phyloP scores from a whole-genome alignment of 1,140 invertebrate species.

The Ooceraea biroi region DNA sequence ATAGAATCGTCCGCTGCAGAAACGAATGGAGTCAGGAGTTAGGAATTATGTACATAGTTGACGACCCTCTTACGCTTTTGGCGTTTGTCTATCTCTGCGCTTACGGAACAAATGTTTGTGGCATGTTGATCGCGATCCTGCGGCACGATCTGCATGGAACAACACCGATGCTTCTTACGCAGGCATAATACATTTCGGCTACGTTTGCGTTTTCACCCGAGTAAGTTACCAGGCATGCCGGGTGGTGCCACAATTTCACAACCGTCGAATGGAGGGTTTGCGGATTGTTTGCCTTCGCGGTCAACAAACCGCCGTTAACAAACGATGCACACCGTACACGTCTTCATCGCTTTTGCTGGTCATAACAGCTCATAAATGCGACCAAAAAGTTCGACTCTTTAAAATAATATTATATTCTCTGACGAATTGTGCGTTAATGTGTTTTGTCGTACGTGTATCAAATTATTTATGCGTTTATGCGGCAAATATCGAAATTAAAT shows the following conservation, averaged over 20 bases:
- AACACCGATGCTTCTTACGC: constrained; percentile 34
- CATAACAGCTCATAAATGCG: too few relatives aligned
- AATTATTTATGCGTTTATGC: too few relatives aligned
- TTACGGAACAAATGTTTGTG: constrained; percentile 60
- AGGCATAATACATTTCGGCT: constrained; percentile 41
- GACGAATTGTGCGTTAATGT: too few relatives aligned
- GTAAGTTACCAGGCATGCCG: constrained; percentile 21
- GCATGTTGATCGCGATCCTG: constrained; percentile 33
- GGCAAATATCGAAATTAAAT: constrained; percentile 23
- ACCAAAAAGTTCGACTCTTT: neutral
- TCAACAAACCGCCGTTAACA: neutral
- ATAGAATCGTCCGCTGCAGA: constrained; percentile 50
- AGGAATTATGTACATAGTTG: constrained; percentile 67
- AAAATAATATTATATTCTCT: constrained; percentile 12
- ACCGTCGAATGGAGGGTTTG: constrained; percentile 31
- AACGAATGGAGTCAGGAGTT: constrained; percentile 57
- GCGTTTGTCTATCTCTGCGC: constrained; percentile 61
- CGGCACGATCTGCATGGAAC: constrained; percentile 21
- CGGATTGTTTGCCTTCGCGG: constrained; percentile 8
- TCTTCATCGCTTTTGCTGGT: constrained; percentile 16
- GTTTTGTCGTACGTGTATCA: too few relatives aligned
- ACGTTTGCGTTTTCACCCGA: constrained; percentile 41
- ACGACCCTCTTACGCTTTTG: constrained; percentile 58
- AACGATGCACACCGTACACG: neutral
- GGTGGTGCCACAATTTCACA: neutral